These are phyloP conservation scores for Abscondita cerata DNA, from an alignment of 2,888 invertebrate species.

Conservation along the genomic window DNA sequence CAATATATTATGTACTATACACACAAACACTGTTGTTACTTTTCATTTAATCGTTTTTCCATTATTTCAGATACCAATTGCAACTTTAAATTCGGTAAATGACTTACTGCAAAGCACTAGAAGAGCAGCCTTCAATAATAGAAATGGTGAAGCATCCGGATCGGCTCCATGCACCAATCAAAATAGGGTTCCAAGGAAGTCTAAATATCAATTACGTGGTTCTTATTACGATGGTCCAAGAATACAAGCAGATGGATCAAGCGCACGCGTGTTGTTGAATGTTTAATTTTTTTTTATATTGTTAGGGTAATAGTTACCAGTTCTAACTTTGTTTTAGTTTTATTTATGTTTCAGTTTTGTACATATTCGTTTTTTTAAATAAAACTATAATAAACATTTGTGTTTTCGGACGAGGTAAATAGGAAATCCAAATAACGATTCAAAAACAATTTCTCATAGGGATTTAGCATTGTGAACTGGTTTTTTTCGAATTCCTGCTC, in stretches of 20 bases:
- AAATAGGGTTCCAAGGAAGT: slow-evolving; percentile 5
- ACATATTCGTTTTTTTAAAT: no score
- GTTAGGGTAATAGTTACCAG: no score
- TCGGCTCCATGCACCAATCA: background rate
- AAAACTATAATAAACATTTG: no score
- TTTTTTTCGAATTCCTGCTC: no score
- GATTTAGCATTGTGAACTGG: no score
- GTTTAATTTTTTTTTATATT: slow-evolving; percentile 20
- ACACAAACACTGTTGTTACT: background rate
- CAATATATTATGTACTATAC: background rate
- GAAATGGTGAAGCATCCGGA: background rate
- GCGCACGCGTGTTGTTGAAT: slow-evolving; percentile 39
- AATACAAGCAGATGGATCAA: slow-evolving; percentile 41
- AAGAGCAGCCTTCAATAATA: slow-evolving; percentile 38
- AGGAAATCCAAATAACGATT: no score
- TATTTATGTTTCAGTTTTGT: no score
- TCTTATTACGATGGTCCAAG: slow-evolving; percentile 10
- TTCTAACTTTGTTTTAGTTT: background rate
- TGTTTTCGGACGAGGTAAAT: no score
- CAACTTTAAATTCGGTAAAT: slow-evolving; percentile 53
- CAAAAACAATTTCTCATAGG: no score
- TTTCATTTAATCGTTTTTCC: background rate
- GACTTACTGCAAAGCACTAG: slow-evolving; percentile 54
- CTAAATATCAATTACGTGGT: slow-evolving; percentile 11
- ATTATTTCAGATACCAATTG: slow-evolving; percentile 53